A percentile compares a stretch with the other conserved stretches of the same genome.
phyloP scores from a whole-genome alignment of 2,113 vertebrate genomes.

The Pseudopodoces humilis region DNA sequence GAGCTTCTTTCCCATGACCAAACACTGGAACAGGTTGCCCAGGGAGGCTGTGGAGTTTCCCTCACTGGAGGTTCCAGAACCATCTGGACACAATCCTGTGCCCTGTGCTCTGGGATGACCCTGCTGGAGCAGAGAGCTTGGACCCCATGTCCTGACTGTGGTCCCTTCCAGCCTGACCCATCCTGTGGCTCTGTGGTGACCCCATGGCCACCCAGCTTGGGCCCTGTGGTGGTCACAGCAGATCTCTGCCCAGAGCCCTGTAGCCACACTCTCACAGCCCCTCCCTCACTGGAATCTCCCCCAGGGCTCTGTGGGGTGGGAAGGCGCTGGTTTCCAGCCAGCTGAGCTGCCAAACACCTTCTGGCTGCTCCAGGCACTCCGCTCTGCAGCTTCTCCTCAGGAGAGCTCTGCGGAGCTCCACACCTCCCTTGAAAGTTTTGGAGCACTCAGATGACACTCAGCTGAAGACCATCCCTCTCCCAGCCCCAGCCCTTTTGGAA shows the following conservation, averaged over 20 bases:
- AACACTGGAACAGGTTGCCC: not conserved
- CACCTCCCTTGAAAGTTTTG: not conserved
- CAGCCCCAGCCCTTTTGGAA: not conserved
- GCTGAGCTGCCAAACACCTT: not conserved
- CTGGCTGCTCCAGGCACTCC: accelerated
- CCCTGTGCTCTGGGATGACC: not conserved
- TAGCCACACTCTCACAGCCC: accelerated
- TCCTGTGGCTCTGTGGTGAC: not conserved
- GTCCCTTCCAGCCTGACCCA: not conserved
- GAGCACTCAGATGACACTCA: not conserved
- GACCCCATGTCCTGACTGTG: not conserved
- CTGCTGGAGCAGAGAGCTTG: not conserved
- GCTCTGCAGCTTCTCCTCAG: not conserved
- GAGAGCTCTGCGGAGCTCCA: not conserved
- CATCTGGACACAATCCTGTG: not conserved
- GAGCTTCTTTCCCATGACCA: not conserved
- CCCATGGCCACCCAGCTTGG: accelerated
- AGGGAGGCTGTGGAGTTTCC: not conserved
- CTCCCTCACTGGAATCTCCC: accelerated
- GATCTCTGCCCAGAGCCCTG: not conserved
- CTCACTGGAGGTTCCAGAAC: not conserved
- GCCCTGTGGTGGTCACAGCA: not conserved
- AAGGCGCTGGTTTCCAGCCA: not conserved
- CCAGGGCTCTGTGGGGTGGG: not conserved
- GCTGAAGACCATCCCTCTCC: not conserved